Base-by-base conservation (phyloP, 2,888 invertebrate species). In the Spatulosminthurus flaviceps region DNA sequence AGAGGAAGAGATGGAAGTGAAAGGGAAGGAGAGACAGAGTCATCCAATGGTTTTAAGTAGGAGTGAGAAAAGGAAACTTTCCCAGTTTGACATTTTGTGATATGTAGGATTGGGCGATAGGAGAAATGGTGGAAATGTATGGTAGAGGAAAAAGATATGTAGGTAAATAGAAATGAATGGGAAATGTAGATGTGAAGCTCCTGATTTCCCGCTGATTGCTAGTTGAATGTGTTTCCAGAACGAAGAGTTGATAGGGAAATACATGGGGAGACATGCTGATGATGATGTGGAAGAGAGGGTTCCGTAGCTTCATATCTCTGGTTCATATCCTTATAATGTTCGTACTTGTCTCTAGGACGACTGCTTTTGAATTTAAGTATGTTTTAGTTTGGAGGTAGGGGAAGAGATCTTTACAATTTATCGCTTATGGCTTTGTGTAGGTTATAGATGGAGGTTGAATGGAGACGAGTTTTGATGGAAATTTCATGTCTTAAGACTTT, bases 401-500 rank as follows among this genome's bases (percentile, higher is more conserved):
- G 26, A 21, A 2, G n/a, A 22, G 24, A 64, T 64, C 21, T 64
- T 64, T 9, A 24, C 64, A 64, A 64, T 64, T 22, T 24, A 64
- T 60, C 60, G 9, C 43, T 43, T 11, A 11, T 34, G 19, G 34
- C 5, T 34, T 34, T 9, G 21, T 16, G 4, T 13, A 13, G 5
- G 29, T n/a, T 7, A 41, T 13, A 0, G 0, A 34, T 11, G 1
- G 42, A 1, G 43, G 0, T n/a, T 1, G 43, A 22, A 22, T 11
- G 41, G 28, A n/a, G 1, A 22, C 24, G 16, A 19, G 43, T 16
- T 42, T 43, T 71, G 42, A 71, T 43, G 43, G 21, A 42, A 11
- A 71, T 71, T 71, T 24, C 41, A 42, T 71, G n/a, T 42, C 21
- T 71, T 71, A 71, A 71, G 71, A 21, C 43, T 2, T 34, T 11